Evolutionary conservation across 2,888 invertebrate genomes (phyloP).

Genomic region (Meteorus cinctellus): DNA sequence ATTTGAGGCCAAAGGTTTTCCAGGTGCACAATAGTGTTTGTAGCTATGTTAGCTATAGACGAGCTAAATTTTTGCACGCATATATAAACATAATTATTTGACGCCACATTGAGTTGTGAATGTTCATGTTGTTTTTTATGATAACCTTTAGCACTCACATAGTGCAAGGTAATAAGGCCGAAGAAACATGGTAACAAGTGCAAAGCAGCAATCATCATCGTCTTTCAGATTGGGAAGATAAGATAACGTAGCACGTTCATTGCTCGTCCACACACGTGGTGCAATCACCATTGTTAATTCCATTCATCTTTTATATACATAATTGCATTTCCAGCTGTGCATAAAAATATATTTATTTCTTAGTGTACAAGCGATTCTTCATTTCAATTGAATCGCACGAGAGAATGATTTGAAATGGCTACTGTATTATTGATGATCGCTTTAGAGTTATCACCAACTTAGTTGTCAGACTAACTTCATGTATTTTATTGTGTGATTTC

Average conservation of each 20-base stretch:
- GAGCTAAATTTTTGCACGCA: slow-evolving; percentile 48
- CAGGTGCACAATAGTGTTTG: not conserved
- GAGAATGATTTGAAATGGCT: not conserved
- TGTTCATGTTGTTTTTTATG: slow-evolving; percentile 58
- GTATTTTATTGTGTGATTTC: not conserved
- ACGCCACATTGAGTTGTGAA: slow-evolving; percentile 53
- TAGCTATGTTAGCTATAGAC: not conserved
- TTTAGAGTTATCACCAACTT: not conserved
- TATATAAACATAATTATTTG: slow-evolving; percentile 47
- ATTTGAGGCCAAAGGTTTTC: not conserved
- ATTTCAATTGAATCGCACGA: too few relatives aligned
- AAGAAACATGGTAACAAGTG: slow-evolving; percentile 62
- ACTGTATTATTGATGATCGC: slow-evolving; percentile 3
- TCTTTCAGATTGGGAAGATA: slow-evolving; percentile 66
- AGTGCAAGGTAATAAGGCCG: slow-evolving; percentile 30
- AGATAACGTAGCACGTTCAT: slow-evolving; percentile 45
- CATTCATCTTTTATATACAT: slow-evolving; percentile 34
- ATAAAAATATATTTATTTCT: too few relatives aligned
- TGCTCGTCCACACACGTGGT: slow-evolving; percentile 53
- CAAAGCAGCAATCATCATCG: slow-evolving; percentile 60
- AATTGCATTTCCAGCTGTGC: too few relatives aligned
- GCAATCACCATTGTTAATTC: slow-evolving; percentile 14
- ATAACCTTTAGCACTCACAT: slow-evolving; percentile 52
- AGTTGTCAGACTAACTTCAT: not conserved
- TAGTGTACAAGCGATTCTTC: too few relatives aligned